phyloP scores from a whole-genome alignment of 2,797 vertebrate species.

The Synaphobranchus kaupii region DNA sequence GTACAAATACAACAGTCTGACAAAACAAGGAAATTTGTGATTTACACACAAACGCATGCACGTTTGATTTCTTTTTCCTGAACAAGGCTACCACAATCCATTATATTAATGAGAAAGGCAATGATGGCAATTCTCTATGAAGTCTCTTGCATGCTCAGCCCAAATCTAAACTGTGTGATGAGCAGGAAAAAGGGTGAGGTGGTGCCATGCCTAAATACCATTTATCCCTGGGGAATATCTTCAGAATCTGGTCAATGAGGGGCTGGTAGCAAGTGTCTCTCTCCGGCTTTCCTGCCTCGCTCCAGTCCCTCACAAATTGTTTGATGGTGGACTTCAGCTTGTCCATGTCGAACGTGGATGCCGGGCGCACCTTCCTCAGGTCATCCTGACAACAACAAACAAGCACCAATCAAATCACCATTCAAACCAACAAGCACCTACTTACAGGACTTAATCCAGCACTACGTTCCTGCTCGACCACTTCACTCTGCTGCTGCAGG shows the following conservation, averaged over 20 bases:
- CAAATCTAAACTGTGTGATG: constrained; percentile 38
- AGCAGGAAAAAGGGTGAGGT: neutral
- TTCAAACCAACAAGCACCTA: no score
- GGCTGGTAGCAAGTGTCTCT: constrained; percentile 93
- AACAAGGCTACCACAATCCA: no score
- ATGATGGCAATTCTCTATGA: no score
- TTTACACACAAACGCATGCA: neutral
- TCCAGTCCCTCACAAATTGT: constrained; percentile 99
- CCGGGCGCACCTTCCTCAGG: constrained; percentile 77
- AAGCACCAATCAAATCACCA: neutral
- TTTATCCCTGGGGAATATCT: constrained; percentile 87
- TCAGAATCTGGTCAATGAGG: constrained; percentile 91
- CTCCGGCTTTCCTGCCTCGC: constrained; percentile 86
- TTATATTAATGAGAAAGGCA: no score
- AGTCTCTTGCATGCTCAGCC: no score
- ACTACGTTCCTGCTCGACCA: no score
- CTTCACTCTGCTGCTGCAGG: no score
- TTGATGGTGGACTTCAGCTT: constrained; percentile 99
- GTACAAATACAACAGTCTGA: no score
- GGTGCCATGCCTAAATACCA: constrained; percentile 73
- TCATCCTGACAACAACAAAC: constrained; percentile 57
- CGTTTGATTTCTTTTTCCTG: no score
- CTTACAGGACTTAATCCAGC: no score
- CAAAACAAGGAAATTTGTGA: neutral
- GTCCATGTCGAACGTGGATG: constrained; percentile 98